phyloP scores from a whole-genome alignment of 2,888 invertebrate genomes.

The Drosophila aldrichi region DNA sequence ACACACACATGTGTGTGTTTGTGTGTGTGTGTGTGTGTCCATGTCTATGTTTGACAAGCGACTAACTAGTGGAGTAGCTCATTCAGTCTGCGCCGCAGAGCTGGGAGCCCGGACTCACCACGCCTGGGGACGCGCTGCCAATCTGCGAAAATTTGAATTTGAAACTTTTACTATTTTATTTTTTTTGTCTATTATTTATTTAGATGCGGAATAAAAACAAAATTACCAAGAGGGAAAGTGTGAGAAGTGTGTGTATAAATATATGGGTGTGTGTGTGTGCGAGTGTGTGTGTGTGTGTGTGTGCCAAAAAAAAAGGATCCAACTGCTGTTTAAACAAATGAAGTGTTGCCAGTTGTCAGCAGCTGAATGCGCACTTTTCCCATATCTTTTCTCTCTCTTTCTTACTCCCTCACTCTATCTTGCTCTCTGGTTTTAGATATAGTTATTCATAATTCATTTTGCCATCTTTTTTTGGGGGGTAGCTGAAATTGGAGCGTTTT shows the following conservation, averaged over 20 bases:
- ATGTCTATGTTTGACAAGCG: conserved; percentile 62
- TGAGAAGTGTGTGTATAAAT: neutral
- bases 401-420: rapidly evolving
- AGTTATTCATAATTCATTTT: conserved; percentile 53
- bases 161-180: conserved; percentile 30
- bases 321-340: conserved; percentile 74
- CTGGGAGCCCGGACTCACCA: neutral
- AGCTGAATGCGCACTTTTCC: conserved; percentile 49
- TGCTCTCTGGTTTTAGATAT: neutral
- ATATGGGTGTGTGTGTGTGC: too few species aligned
- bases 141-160: conserved; percentile 76
- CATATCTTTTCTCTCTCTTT: neutral
- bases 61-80: conserved; percentile 66
- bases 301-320: conserved; percentile 23
- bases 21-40: conserved; percentile 6
- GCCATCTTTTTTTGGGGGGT: neutral
- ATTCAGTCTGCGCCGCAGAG: neutral
- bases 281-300: neutral
- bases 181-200: conserved; percentile 69
- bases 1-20: neutral
- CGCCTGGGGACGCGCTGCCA: conserved; percentile 58
- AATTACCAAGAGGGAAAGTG: conserved; percentile 7
- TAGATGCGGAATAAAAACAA: conserved; percentile 49
- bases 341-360: conserved; percentile 48
- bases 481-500: conserved; percentile 22